phyloP scores from a whole-genome alignment of 1,140 invertebrate species.

The Tyrophagus putrescentiae region DNA sequence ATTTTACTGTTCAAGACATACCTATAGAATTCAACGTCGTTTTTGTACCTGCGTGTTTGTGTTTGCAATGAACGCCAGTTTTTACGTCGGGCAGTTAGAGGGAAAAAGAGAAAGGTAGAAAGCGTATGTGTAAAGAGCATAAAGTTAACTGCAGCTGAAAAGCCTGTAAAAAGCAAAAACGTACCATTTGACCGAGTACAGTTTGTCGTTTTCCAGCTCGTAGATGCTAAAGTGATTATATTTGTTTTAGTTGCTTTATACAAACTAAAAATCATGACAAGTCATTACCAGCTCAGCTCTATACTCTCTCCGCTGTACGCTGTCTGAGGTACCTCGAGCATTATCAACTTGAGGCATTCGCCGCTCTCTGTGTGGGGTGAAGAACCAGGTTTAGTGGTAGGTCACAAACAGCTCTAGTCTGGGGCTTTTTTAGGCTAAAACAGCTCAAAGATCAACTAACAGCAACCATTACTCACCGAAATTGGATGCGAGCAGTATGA shows the following conservation, averaged over 20 bases:
- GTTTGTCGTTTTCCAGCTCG: slow-evolving; percentile 27
- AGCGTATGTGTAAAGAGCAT: background rate
- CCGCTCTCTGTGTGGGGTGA: background rate
- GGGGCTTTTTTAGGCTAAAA: background rate
- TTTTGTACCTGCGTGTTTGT: slow-evolving; percentile 28
- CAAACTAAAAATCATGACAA: too few species aligned
- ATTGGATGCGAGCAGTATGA: slow-evolving; percentile 10
- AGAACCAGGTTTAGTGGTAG: background rate
- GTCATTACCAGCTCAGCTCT: slow-evolving; percentile 29
- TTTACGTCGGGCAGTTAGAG: slow-evolving; percentile 11
- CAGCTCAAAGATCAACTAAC: background rate
- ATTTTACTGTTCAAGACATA: slow-evolving; percentile 16
- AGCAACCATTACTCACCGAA: slow-evolving; percentile 6
- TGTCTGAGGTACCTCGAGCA: slow-evolving; percentile 28
- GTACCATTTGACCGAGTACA: slow-evolving; percentile 29
- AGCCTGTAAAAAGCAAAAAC: background rate
- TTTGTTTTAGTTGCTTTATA: too few species aligned
- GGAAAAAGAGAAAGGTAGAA: background rate
- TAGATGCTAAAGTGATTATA: too few species aligned
- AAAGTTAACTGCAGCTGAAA: background rate
- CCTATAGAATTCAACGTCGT: slow-evolving; percentile 25
- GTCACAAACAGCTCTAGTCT: too few species aligned
- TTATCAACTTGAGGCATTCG: slow-evolving; percentile 22
- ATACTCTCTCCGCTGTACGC: slow-evolving; percentile 28
- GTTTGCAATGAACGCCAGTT: too few species aligned